phyloP scores from a whole-genome alignment of 2,888 invertebrate genomes.

The Polylopha cassiicola region DNA sequence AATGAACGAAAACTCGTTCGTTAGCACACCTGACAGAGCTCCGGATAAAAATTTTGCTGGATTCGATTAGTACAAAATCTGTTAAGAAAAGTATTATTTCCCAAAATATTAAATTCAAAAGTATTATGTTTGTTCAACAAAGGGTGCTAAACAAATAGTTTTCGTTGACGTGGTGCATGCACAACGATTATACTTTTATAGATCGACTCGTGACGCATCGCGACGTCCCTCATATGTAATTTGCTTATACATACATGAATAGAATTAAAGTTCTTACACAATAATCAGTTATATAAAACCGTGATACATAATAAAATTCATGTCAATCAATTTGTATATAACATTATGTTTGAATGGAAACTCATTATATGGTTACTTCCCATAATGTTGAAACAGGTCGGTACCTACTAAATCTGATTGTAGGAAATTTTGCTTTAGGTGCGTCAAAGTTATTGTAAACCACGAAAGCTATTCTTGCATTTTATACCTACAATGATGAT shows the following conservation, averaged over 20 bases:
- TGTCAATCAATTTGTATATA: too few species aligned
- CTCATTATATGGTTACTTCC: too few species aligned
- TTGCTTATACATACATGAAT: constrained; percentile 38
- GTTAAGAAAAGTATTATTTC: constrained; percentile 71
- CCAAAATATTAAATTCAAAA: constrained; percentile 67
- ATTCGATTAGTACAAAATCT: constrained; percentile 72
- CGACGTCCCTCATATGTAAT: constrained; percentile 22
- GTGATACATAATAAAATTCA: constrained; percentile 10
- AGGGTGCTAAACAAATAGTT: constrained; percentile 51
- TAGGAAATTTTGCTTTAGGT: too few species aligned
- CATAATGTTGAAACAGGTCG: too few species aligned
- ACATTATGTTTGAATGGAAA: too few species aligned
- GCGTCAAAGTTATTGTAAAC: too few species aligned
- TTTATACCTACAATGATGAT: too few species aligned
- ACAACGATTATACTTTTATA: constrained; percentile 31
- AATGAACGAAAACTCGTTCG: constrained; percentile 44
- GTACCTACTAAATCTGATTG: too few species aligned
- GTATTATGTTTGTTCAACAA: constrained; percentile 63
- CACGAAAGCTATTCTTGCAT: too few species aligned
- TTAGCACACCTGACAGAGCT: constrained; percentile 43
- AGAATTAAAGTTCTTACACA: constrained; percentile 65
- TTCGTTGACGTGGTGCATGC: constrained; percentile 43
- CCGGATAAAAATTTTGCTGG: constrained; percentile 51
- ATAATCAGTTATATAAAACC: constrained; percentile 30
- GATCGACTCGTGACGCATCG: constrained; percentile 5